Evolutionary conservation across 2,888 invertebrate species (phyloP).

Genomic region (Zonitis immaculata): DNA sequence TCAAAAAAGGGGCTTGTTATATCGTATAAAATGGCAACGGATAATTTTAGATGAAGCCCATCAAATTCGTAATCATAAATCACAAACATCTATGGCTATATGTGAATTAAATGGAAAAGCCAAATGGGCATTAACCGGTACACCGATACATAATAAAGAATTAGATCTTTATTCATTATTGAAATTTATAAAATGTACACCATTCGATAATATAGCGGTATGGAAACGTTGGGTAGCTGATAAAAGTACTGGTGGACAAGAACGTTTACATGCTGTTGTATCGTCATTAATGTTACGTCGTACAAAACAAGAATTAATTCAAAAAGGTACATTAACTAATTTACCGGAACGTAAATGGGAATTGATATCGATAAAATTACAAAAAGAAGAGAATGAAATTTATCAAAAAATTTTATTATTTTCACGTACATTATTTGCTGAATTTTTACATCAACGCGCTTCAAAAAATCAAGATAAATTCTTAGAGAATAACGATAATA

Average conservation of each 20-base stretch:
- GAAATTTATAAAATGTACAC: conserved; percentile 79
- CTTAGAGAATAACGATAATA: conserved; percentile 4
- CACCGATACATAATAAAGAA: conserved; percentile 93
- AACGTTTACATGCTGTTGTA: conserved; percentile 79
- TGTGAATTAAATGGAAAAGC: conserved; percentile 58
- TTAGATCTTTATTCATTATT: conserved; percentile 73
- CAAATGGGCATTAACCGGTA: conserved; percentile 88
- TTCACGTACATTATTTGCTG: conserved; percentile 70
- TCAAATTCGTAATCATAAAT: conserved; percentile 82
- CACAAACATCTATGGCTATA: conserved; percentile 66
- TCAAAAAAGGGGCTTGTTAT: conserved; percentile 57
- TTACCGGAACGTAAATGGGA: conserved; percentile 61
- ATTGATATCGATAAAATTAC: conserved; percentile 58
- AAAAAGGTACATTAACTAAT: conserved; percentile 56
- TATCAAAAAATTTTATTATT: conserved; percentile 72
- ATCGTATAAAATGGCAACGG: conserved; percentile 74
- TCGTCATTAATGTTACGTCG: conserved; percentile 81
- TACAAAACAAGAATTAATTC: conserved; percentile 76
- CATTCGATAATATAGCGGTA: conserved; percentile 79
- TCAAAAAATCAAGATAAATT: conserved; percentile 55
- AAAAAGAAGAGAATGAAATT: conserved; percentile 66
- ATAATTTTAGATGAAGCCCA: conserved; percentile 94
- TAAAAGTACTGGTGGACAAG: conserved; percentile 70
- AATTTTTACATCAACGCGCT: conserved; percentile 70
- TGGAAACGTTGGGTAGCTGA: conserved; percentile 94